Evolutionary conservation across 2,797 vertebrate genomes (phyloP).

Genomic region (Acipenser ruthenus): DNA sequence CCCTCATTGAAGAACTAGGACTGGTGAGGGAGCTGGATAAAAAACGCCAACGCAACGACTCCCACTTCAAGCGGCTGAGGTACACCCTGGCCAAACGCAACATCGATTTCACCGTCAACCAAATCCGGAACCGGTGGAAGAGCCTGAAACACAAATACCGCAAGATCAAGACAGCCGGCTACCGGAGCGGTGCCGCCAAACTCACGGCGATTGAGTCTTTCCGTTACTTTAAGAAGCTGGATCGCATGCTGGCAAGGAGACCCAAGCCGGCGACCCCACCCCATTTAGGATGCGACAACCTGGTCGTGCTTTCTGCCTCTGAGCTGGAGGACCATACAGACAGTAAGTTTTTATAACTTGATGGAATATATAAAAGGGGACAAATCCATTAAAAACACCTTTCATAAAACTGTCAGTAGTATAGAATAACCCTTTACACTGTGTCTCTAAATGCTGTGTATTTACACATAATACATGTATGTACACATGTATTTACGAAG

Average conservation of each 20-base stretch:
- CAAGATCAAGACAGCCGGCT: conserved; percentile 38
- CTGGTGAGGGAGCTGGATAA: conserved; percentile 41
- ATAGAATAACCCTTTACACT: too few relatives aligned
- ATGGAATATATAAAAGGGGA: too few relatives aligned
- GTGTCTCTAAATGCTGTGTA: too few relatives aligned
- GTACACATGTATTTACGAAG: too few relatives aligned
- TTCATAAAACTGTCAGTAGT: too few relatives aligned
- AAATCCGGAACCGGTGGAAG: conserved; percentile 43
- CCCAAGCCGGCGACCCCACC: conserved; percentile 10
- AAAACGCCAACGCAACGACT: conserved; percentile 39
- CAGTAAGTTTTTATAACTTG: conserved; percentile 16
- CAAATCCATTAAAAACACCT: too few relatives aligned
- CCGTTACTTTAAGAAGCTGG: conserved; percentile 39
- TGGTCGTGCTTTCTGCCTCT: conserved; percentile 27
- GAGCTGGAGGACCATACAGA: conserved; percentile 34
- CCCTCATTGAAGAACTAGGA: conserved; percentile 38
- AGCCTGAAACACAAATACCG: conserved; percentile 43
- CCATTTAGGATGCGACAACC: conserved; percentile 15
- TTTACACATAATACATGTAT: too few relatives aligned
- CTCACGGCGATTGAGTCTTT: conserved; percentile 35
- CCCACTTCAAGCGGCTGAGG: conserved; percentile 33
- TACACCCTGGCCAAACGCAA: conserved; percentile 30
- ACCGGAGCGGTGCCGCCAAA: conserved; percentile 31
- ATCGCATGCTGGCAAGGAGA: conserved; percentile 38
- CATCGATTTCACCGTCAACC: conserved; percentile 39